These are phyloP conservation scores for Entomobrya multifasciata DNA, from an alignment of 2,888 invertebrate genomes.

Conservation along the genomic window DNA sequence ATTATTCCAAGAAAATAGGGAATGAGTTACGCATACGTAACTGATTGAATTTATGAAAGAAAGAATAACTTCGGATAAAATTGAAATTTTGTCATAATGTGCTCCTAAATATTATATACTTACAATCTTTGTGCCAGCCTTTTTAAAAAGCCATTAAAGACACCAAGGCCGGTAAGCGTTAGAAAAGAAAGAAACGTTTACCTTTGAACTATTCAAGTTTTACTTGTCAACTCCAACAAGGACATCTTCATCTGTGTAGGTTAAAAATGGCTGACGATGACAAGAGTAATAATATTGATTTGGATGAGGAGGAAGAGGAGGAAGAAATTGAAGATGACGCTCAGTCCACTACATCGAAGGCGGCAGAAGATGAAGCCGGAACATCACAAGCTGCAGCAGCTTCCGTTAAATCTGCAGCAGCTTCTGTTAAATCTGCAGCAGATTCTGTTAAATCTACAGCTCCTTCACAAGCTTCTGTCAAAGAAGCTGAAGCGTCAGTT, in stretches of 20 bases:
- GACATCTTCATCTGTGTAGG: no score
- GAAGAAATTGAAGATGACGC: neutral
- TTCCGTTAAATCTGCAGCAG: neutral
- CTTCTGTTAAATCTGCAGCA: neutral
- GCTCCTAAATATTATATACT: no score
- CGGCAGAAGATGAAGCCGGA: neutral
- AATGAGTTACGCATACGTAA: neutral
- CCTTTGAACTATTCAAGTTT: no score
- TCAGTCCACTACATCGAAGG: neutral
- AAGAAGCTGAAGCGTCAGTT: neutral
- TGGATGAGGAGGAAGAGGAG: conserved; percentile 4
- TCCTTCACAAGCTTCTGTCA: neutral
- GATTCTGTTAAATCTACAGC: neutral
- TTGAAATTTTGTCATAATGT: no score
- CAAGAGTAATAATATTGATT: conserved; percentile 1
- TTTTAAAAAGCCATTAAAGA: no score
- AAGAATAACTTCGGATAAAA: no score
- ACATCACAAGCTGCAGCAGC: neutral
- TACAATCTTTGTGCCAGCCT: no score
- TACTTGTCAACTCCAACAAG: no score
- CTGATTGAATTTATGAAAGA: no score
- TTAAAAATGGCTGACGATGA: conserved; percentile 48
- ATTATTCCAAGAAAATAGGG: no score
- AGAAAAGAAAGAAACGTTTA: no score
- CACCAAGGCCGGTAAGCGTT: no score